Evolutionary conservation across 2,888 invertebrate species (phyloP), one percentile per base, ranked within the genome.

Genomic region (Crepidodera aurea): DNA sequence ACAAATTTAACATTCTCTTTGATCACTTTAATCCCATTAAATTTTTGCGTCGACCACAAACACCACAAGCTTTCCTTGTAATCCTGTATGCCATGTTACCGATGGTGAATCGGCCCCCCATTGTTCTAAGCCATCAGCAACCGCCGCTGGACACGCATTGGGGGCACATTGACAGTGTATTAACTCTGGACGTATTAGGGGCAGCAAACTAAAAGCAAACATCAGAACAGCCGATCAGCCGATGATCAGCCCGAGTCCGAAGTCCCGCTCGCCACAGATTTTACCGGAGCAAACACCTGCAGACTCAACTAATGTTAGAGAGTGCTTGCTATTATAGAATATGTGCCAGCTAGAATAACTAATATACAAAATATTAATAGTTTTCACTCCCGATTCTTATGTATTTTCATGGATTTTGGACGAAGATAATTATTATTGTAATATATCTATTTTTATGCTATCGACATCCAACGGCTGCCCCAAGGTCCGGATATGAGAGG

Each of bases 261-360:
- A 76, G 75, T 77, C 73, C 73, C 66, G 68, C 65, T 75, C 64
- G 60, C 32, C 76, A 75, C 75, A 78, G 79, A 79, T 78, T 79
- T 76, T 71, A 73, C 75, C 78, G 71, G 69, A 72, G 73, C 68
- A 76, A 73, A 77, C 75, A 74, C 76, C 76, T 74, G 75, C 75
- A 73, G 70, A 73, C 71, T 22, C 15, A 27, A 37, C 48, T 39
- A 37, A 32, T 37, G 42, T 25, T 42, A 13, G 19, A 8, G 15
- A 25, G 8, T 22, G 4, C 3, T 15, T 29, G n/a, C 12, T n/a
- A 10, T 18, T 15, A 40, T 40, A 16, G 12, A 7, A 10, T 40
- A 13, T 40, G 40, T 40, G 40, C 32, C 32, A 10, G 32, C 10
- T n/a, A n/a, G n/a, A n/a, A n/a, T n/a, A n/a, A n/a, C n/a, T n/a